Evolutionary conservation across 2,888 invertebrate genomes (phyloP).

Genomic region (Prionchulus punctatus): DNA sequence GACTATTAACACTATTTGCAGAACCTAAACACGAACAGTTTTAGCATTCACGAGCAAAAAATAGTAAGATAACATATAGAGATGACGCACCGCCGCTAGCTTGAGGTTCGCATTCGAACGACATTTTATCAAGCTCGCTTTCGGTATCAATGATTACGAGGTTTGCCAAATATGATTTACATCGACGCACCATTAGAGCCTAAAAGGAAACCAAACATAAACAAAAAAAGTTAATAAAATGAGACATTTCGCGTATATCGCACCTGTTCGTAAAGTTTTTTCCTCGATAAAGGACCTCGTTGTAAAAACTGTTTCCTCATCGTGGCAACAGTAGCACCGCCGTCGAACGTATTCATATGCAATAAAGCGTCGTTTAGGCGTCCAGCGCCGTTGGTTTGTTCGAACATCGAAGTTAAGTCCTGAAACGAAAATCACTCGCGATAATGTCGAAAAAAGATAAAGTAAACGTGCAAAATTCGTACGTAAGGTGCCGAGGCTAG

Average conservation of each 20-base stretch:
- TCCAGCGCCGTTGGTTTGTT: not conserved
- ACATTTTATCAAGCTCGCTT: conserved; percentile 67
- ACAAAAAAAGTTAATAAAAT: not conserved
- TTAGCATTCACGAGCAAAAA: no score
- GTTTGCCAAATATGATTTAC: conserved; percentile 82
- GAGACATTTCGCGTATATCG: not conserved
- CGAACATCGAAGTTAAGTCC: conserved; percentile 12
- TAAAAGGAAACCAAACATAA: conserved; percentile 16
- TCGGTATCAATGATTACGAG: conserved; percentile 83
- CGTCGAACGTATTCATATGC: conserved; percentile 25
- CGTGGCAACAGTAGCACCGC: conserved; percentile 20
- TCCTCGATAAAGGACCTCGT: not conserved
- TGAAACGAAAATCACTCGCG: conserved; percentile 1
- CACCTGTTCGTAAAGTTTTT: not conserved
- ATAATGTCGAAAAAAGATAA: not conserved
- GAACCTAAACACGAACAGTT: no score
- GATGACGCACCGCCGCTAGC: conserved; percentile 15
- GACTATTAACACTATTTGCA: no score
- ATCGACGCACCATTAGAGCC: conserved; percentile 91
- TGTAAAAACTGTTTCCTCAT: not conserved
- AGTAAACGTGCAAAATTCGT: no score
- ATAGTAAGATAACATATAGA: not conserved
- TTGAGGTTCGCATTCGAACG: conserved; percentile 61
- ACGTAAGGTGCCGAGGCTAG: no score
- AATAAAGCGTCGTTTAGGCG: conserved; percentile 21